Evolutionary conservation across 2,797 vertebrate genomes (phyloP).

Genomic region (Urosaurus nigricauda): DNA sequence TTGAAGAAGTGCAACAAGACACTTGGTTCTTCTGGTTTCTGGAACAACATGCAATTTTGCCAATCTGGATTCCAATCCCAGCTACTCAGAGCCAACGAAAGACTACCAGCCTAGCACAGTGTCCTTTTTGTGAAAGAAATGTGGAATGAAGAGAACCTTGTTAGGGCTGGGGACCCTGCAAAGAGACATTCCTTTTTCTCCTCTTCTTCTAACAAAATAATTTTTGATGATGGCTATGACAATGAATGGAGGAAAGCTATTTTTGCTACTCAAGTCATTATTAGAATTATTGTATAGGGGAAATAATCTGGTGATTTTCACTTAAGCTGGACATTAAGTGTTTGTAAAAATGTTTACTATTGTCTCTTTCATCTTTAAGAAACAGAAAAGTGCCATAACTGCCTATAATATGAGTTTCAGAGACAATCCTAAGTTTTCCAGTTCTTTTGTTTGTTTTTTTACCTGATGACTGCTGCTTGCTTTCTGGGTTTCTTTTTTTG

Average conservation of each 20-base stretch:
- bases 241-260: neutral
- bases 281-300: conserved; percentile 37
- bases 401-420: conserved; percentile 37
- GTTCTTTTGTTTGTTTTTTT: conserved; percentile 40
- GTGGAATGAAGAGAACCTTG: conserved; percentile 35
- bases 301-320: conserved; percentile 58
- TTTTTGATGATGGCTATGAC: conserved; percentile 16
- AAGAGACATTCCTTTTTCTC: neutral
- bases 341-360: conserved; percentile 52
- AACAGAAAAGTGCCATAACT: conserved; percentile 20
- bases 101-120: fast-evolving
- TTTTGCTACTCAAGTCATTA: conserved; percentile 45
- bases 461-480: conserved; percentile 42
- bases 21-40: conserved; percentile 20
- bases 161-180: neutral
- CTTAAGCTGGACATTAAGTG: conserved; percentile 76
- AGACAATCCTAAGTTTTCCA: neutral
- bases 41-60: neutral
- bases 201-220: neutral
- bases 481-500: conserved; percentile 43
- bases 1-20: conserved; percentile 12
- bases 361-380: conserved; percentile 58
- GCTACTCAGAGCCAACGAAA: neutral
- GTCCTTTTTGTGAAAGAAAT: conserved; percentile 44
- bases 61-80: neutral